phyloP scores from a whole-genome alignment of 1,140 invertebrate species.

The Bombyx mandarina region DNA sequence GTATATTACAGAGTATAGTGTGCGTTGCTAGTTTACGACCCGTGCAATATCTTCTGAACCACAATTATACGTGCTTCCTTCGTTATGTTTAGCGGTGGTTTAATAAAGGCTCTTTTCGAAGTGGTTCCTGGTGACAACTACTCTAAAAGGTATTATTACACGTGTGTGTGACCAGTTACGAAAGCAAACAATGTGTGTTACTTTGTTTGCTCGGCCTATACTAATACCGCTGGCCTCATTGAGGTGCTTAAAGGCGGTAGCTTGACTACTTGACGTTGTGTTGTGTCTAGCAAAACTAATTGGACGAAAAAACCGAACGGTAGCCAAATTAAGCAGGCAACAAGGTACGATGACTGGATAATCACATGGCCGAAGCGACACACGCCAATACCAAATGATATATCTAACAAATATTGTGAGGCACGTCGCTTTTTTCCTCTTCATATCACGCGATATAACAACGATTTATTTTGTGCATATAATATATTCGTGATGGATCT shows the following conservation, averaged over 20 bases:
- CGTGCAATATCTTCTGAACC: not conserved
- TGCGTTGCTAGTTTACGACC: slow-evolving; percentile 3
- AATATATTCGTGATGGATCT: slow-evolving; percentile 21
- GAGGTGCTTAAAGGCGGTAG: slow-evolving; percentile 23
- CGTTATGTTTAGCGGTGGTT: slow-evolving; percentile 23
- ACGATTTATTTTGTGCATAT: slow-evolving; percentile 6
- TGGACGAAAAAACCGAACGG: slow-evolving; percentile 18
- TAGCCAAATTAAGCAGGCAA: slow-evolving; percentile 17
- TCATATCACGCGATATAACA: slow-evolving; percentile 2
- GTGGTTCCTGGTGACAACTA: slow-evolving; percentile 17
- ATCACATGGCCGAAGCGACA: slow-evolving; percentile 20
- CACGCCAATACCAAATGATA: slow-evolving; percentile 27
- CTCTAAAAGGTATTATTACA: slow-evolving; percentile 18
- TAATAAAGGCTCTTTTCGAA: slow-evolving; percentile 19
- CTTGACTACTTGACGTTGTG: slow-evolving; percentile 16
- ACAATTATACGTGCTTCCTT: slow-evolving; percentile 1
- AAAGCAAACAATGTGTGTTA: slow-evolving; percentile 33
- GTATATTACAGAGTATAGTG: not conserved
- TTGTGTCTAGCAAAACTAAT: slow-evolving; percentile 12
- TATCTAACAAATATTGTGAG: slow-evolving; percentile 26
- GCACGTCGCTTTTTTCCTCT: slow-evolving; percentile 17
- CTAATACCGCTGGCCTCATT: slow-evolving; percentile 42
- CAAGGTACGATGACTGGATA: slow-evolving; percentile 24
- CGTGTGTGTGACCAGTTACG: slow-evolving; percentile 36
- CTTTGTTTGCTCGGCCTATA: slow-evolving; percentile 32